These are phyloP conservation scores for Burhinus bistriatus DNA, from an alignment of 2,113 vertebrate species.

Conservation along the genomic window DNA sequence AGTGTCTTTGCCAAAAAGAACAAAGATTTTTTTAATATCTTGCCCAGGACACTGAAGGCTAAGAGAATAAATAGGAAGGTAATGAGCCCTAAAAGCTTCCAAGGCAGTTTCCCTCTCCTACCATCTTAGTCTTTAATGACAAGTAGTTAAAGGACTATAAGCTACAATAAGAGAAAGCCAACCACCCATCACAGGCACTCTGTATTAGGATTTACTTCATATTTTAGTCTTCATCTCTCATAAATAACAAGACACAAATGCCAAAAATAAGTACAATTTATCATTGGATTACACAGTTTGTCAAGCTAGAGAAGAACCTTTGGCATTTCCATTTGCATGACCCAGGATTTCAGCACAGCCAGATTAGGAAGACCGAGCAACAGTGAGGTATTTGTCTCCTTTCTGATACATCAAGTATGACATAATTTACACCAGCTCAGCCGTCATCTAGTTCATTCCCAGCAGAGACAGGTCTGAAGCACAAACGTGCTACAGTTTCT, in stretches of 20 bases:
- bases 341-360: neutral
- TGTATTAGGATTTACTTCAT: neutral
- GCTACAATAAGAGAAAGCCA: constrained; percentile 1
- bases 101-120: neutral
- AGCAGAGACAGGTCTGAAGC: neutral
- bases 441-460: neutral
- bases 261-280: neutral
- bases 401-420: neutral
- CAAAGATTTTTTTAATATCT: neutral
- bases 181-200: neutral
- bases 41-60: neutral
- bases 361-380: neutral
- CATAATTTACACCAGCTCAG: neutral
- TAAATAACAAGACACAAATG: neutral
- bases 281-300: neutral
- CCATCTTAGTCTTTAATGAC: constrained; percentile 10
- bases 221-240: neutral
- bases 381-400: neutral
- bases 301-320: neutral
- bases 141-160: neutral
- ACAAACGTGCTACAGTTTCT: neutral
- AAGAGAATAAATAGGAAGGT: constrained; percentile 13
- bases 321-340: neutral
- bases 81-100: constrained; percentile 26
- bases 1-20: neutral